Conservation (phyloP, 2,888 invertebrate species). For the Leuctra nigra region DNA sequence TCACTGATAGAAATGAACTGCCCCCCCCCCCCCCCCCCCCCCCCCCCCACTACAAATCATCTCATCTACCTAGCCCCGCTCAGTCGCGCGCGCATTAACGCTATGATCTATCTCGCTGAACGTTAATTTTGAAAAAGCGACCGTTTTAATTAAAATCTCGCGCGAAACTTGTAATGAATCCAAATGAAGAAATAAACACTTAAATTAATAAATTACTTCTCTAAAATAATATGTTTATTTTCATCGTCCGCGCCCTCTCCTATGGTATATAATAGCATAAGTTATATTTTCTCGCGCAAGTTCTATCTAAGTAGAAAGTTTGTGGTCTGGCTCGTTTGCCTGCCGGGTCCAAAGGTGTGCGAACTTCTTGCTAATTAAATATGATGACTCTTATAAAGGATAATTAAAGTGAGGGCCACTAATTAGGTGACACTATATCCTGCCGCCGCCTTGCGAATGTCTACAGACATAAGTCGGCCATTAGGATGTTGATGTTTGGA, state of each 20-base stretch:
- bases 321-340: neutral
- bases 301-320: constrained; percentile 16
- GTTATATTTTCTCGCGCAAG: neutral
- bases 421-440: constrained; percentile 6
- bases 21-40: no score
- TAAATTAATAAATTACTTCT: neutral
- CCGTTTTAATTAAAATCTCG: neutral
- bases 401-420: constrained; percentile 20
- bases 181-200: neutral
- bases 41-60: no score
- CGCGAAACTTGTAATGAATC: neutral
- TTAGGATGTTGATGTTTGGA: no score
- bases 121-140: neutral
- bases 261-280: no score
- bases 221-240: no score
- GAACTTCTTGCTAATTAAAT: constrained; percentile 9
- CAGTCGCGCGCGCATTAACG: no score
- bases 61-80: no score
- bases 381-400: constrained; percentile 16
- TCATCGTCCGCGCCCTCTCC: no score
- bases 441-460: neutral
- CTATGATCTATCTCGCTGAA: no score
- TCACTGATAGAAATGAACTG: no score
- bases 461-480: neutral
- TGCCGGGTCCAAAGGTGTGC: neutral